These are phyloP conservation scores for Prorops nasuta DNA, from an alignment of 1,140 invertebrate species.

Conservation along the genomic window DNA sequence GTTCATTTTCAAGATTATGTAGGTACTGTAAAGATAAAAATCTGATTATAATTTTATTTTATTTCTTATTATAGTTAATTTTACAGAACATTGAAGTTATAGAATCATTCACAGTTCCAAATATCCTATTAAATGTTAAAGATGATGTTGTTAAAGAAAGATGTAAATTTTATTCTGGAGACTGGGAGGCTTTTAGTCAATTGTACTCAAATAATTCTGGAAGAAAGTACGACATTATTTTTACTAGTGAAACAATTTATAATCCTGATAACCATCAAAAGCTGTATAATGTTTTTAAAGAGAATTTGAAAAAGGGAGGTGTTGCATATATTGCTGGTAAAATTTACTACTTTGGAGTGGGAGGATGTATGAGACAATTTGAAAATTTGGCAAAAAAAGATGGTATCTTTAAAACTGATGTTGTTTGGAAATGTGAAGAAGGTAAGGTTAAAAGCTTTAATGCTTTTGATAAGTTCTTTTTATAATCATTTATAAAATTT, in stretches of 20 bases:
- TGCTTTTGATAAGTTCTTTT: conserved; percentile 12
- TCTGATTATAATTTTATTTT: conserved; percentile 27
- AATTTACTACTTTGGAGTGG: conserved; percentile 87
- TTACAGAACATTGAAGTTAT: conserved; percentile 79
- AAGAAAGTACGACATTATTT: conserved; percentile 76
- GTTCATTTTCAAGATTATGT: conserved; percentile 93
- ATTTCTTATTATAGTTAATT: too few species aligned
- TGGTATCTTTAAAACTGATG: conserved; percentile 56
- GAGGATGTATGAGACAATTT: conserved; percentile 76
- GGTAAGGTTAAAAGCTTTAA: conserved; percentile 42
- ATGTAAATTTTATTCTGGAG: conserved; percentile 75
- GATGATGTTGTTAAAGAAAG: conserved; percentile 46
- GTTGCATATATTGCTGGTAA: conserved; percentile 76
- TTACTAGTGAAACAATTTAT: conserved; percentile 91
- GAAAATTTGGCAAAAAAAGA: conserved; percentile 61
- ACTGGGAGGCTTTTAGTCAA: conserved; percentile 71
- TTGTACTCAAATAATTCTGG: conserved; percentile 38
- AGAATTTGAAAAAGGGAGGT: conserved; percentile 66
- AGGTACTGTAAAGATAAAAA: conserved; percentile 52
- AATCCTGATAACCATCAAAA: conserved; percentile 78
- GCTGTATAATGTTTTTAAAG: conserved; percentile 68
- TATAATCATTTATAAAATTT: conserved; percentile 1
- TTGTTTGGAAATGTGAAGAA: conserved; percentile 60
- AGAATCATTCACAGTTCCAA: conserved; percentile 72
- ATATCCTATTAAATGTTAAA: conserved; percentile 69